Evolutionary conservation across 2,113 vertebrate species (phyloP), one percentile per base, ranked within the genome.

Genomic region (Rafetus swinhoei): DNA sequence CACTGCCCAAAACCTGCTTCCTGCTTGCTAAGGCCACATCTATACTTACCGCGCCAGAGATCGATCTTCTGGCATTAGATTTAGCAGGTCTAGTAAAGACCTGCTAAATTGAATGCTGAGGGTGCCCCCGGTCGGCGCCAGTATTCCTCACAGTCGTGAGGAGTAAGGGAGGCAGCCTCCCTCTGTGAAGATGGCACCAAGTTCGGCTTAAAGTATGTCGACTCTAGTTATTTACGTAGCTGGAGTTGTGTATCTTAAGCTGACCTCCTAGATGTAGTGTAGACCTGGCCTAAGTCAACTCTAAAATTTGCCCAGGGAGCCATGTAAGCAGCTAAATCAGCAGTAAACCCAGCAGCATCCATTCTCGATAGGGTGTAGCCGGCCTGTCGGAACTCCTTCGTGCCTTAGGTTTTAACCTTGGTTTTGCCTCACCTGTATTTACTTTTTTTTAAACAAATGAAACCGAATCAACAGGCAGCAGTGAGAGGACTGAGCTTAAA

Each of bases 401-500:
- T 54, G 82, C 45, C 32, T 82, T 82, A 32, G n/a, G 52, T 22
- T 56, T 6, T 59, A 85, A 81, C 45, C 86, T 86, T 80, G 53
- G 24, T 0, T 93, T 82, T 57, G 45, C 85, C 62, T 89, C 90
- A 95, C 85, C 93, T 95, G 86, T 82, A 22, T 82, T 52, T 76
- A 84, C 88, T 72, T 87, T 90, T 85, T 45, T 45, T 45, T 45
- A 45, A 86, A 81, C n/a, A n/a, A 69, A 88, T 8, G 5, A 32
- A 82, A 55, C 53, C 6, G 29, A 62, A 53, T 93, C 6, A 18
- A 86, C 74, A 79, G 82, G 69, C 60, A 32, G 21, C 82, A 53
- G 83, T 59, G 79, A 94, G 87, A 54, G 87, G 79, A 79, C 60
- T 94, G 92, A 84, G 86, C 90, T 69, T 85, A 39, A 90, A 81